These are phyloP conservation scores for Doris montereyensis DNA, from an alignment of 2,888 invertebrate species.

Conservation along the genomic window DNA sequence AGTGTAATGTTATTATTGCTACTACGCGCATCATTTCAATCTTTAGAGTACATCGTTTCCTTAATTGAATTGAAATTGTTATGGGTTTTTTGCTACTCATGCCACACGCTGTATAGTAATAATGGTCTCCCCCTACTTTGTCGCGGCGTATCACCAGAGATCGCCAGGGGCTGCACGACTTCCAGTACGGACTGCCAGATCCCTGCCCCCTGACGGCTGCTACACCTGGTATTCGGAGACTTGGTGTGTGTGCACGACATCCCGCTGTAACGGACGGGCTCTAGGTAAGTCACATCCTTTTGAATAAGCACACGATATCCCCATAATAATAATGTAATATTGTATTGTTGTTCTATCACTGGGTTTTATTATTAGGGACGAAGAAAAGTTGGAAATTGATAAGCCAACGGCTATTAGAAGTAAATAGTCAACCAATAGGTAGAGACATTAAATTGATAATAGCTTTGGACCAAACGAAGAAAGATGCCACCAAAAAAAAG, in stretches of 20 bases:
- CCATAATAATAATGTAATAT: neutral
- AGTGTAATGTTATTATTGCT: no score
- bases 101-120: neutral
- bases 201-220: constrained; percentile 43
- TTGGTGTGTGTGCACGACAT: constrained; percentile 40
- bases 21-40: no score
- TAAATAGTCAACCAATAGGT: no score
- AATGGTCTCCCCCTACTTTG: neutral
- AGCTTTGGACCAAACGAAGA: no score
- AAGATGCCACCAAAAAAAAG: no score
- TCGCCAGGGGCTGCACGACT: constrained; percentile 34
- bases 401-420: no score
- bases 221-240: constrained; percentile 39
- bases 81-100: neutral
- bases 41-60: no score
- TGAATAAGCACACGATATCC: neutral
- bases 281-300: constrained; percentile 13
- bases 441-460: no score
- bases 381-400: neutral
- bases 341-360: neutral
- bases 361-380: neutral
- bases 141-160: constrained; percentile 16
- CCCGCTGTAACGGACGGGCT: constrained; percentile 34
- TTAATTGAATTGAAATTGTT: no score
- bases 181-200: constrained; percentile 33